Conservation (phyloP, 1,140 invertebrate species). For the Formica selysi region DNA sequence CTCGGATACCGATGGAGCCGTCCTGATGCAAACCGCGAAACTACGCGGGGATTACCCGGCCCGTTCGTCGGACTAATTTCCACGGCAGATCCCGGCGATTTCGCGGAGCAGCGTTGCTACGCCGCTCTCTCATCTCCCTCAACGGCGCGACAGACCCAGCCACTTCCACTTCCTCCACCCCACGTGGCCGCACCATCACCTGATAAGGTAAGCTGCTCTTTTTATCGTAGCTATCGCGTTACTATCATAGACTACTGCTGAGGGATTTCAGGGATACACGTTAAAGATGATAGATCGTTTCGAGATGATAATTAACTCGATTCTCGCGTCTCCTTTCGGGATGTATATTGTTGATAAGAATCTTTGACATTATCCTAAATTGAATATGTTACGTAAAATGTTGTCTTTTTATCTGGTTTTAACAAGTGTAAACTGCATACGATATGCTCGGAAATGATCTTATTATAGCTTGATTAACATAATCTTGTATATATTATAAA, state of each 20-base stretch:
- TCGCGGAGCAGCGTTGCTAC: constrained; percentile 65
- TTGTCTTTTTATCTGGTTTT: not conserved
- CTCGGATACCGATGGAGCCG: constrained; percentile 75
- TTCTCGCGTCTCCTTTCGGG: not conserved
- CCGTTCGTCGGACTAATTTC: constrained; percentile 75
- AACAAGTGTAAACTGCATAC: not conserved
- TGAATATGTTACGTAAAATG: not conserved
- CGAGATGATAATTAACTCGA: constrained; percentile 4
- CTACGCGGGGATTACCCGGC: constrained; percentile 73
- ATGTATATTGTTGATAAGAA: not conserved
- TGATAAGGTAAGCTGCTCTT: constrained; percentile 79
- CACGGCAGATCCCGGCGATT: constrained; percentile 75
- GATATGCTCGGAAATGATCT: not conserved
- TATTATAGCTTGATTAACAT: not conserved
- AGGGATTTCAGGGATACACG: not conserved
- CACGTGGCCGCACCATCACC: constrained; percentile 83
- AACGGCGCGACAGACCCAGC: constrained; percentile 68
- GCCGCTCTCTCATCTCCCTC: constrained; percentile 66
- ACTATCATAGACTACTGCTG: not conserved
- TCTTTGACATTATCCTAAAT: not conserved
- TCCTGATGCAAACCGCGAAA: constrained; percentile 77
- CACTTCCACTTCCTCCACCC: constrained; percentile 82
- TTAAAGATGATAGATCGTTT: not conserved
- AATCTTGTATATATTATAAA: not conserved
- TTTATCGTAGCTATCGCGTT: not conserved